Conservation (phyloP, 2,888 invertebrate species). For the Polydrusus pterygomalis region DNA sequence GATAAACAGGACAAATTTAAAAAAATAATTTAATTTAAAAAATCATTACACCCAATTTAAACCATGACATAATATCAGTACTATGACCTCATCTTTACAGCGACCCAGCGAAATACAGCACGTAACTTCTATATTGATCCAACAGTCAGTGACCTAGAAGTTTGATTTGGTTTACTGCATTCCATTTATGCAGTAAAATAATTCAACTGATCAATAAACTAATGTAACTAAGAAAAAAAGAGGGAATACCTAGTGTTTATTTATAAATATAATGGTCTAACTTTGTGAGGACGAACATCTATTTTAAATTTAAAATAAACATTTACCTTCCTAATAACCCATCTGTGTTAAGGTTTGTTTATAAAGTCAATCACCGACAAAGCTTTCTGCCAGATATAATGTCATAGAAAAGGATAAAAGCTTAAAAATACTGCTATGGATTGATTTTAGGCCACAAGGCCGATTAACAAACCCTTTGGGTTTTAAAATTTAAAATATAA, state of each 20-base stretch:
- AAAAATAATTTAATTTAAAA: slow-evolving; percentile 21
- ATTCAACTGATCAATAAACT: slow-evolving; percentile 25
- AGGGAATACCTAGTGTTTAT: neutral
- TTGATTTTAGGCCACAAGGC: too few species aligned
- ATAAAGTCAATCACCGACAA: neutral
- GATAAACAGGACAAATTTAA: slow-evolving; percentile 2
- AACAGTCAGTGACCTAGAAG: slow-evolving; percentile 18
- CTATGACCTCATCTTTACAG: slow-evolving; percentile 38
- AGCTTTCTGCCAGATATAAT: neutral
- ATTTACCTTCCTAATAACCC: neutral
- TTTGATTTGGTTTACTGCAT: slow-evolving; percentile 34
- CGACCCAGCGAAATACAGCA: slow-evolving; percentile 13
- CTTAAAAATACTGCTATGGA: neutral
- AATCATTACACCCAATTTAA: slow-evolving; percentile 20
- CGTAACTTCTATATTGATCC: neutral
- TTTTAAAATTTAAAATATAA: neutral
- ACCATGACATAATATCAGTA: slow-evolving; percentile 35
- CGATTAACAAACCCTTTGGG: neutral
- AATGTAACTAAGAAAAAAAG: neutral
- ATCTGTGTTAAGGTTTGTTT: neutral
- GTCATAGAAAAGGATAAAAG: neutral
- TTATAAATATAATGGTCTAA: neutral
- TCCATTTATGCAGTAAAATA: slow-evolving; percentile 38
- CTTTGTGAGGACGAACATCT: neutral
- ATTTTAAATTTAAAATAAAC: slow-evolving; percentile 7